Percentiles rank a stretch among this genome's conserved stretches.
Conservation (phyloP, 2,797 vertebrate genomes). For the Malacoctenus gilli region DNA sequence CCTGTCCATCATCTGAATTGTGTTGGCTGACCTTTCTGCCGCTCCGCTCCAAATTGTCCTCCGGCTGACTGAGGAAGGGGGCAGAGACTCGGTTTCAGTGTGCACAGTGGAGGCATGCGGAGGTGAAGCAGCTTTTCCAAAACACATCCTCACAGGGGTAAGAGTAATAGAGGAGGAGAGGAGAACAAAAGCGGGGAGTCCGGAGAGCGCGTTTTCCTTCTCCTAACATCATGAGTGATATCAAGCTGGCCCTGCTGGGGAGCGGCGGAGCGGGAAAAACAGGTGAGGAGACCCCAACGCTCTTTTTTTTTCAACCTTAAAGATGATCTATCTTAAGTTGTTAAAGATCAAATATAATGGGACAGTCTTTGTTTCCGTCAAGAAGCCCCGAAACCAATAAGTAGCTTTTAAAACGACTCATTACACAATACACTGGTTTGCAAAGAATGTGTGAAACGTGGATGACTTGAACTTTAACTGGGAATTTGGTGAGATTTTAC, state of each 20-base stretch:
- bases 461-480: too few species aligned
- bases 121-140: constrained; percentile 25
- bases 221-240: constrained; percentile 57
- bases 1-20: not conserved
- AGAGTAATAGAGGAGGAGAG: not conserved
- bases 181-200: constrained; percentile 11
- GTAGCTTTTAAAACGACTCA: too few species aligned
- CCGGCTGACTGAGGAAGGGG: constrained; percentile 26
- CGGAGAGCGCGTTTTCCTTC: too few species aligned
- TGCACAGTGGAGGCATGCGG: constrained; percentile 1
- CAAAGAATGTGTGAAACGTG: too few species aligned
- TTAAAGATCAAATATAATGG: too few species aligned
- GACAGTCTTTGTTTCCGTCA: too few species aligned
- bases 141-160: constrained; percentile 2
- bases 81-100: constrained; percentile 26
- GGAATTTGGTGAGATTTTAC: too few species aligned
- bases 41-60: constrained; percentile 19
- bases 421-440: too few species aligned
- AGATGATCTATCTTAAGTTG: too few species aligned
- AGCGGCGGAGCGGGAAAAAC: constrained; percentile 68
- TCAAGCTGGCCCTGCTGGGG: constrained; percentile 68
- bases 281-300: constrained; percentile 43
- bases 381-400: too few species aligned
- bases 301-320: not conserved
- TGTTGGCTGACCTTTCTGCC: constrained; percentile 33